A percentile compares a stretch with the other conserved stretches of the same genome.
These are phyloP conservation scores for Lasioglossum marginatum DNA, from an alignment of 2,888 invertebrate species.

Conservation along the genomic window DNA sequence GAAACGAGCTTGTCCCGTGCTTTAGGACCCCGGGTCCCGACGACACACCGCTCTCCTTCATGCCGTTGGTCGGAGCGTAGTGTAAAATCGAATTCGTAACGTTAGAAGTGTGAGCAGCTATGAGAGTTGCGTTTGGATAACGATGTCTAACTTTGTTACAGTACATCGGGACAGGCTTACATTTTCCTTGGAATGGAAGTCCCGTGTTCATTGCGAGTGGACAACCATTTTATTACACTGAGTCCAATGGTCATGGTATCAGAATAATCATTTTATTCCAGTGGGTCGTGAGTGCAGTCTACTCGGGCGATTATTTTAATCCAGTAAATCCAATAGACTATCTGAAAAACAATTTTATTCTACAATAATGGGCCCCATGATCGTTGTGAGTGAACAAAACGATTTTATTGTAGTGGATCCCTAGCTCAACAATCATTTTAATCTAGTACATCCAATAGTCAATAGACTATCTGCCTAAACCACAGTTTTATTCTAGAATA, in stretches of 20 bases:
- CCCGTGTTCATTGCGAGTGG: not conserved
- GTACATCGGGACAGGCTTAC: too few species aligned
- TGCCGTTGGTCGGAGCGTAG: not conserved
- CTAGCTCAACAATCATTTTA: too few species aligned
- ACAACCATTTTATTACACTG: not conserved
- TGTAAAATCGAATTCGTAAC: not conserved
- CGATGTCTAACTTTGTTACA: too few species aligned
- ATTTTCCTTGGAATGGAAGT: too few species aligned
- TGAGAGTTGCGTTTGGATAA: not conserved
- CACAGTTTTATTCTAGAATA: not conserved
- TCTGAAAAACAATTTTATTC: not conserved
- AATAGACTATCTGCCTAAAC: too few species aligned
- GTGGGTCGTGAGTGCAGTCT: not conserved
- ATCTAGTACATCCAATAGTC: too few species aligned
- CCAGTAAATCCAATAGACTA: not conserved
- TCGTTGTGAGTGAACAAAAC: not conserved
- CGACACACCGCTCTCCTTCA: not conserved
- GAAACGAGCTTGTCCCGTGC: constrained; percentile 13
- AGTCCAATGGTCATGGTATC: too few species aligned
- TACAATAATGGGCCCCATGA: not conserved
- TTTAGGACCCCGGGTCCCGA: not conserved
- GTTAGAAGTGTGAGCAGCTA: not conserved
- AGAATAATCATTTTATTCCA: not conserved
- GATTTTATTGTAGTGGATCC: not conserved
- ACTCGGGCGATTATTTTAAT: not conserved